Evolutionary conservation across 2,113 vertebrate species (phyloP).

Genomic region (Tupaia chinensis): DNA sequence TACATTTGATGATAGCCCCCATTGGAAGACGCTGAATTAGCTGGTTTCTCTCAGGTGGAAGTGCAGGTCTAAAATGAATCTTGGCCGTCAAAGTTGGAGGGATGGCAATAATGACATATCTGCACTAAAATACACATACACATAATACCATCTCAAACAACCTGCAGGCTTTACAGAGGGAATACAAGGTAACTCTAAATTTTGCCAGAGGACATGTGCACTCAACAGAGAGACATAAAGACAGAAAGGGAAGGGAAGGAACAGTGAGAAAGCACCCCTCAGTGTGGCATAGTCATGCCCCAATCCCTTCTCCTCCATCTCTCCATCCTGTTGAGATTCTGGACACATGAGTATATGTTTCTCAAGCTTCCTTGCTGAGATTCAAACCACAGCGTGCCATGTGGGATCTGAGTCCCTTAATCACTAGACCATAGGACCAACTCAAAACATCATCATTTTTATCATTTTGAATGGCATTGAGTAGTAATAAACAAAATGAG

Average conservation of each 20-base stretch:
- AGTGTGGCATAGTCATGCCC: too few relatives aligned
- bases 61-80: constrained; percentile 95
- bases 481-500: constrained; percentile 57
- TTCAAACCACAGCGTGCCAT: too few relatives aligned
- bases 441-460: neutral
- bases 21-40: constrained; percentile 96
- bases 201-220: too few relatives aligned
- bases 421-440: too few relatives aligned
- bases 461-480: constrained; percentile 56
- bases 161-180: neutral
- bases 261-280: too few relatives aligned
- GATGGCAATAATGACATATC: constrained; percentile 94
- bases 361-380: too few relatives aligned
- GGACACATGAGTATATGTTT: too few relatives aligned
- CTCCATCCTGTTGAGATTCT: too few relatives aligned
- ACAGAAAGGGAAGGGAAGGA: too few relatives aligned
- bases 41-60: constrained; percentile 95
- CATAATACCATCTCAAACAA: constrained; percentile 53
- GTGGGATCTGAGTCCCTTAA: too few relatives aligned
- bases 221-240: too few relatives aligned
- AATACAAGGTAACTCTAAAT: neutral
- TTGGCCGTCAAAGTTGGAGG: constrained; percentile 93
- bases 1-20: constrained; percentile 97
- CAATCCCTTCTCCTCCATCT: too few relatives aligned
- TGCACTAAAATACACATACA: constrained; percentile 88